Base-by-base conservation (phyloP, 2,888 invertebrate genomes). In the Pardosa pseudoannulata region DNA sequence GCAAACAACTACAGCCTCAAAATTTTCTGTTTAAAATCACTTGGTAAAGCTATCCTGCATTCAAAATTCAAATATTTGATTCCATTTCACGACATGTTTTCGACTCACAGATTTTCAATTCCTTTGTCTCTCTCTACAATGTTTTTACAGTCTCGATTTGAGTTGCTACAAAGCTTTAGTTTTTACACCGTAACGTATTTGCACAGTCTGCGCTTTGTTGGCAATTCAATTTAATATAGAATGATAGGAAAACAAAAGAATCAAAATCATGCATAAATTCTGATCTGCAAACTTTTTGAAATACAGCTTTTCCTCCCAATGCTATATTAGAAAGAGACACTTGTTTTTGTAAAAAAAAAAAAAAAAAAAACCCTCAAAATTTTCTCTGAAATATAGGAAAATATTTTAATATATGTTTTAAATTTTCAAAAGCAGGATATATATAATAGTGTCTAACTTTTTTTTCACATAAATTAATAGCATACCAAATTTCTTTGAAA, bases 1-100 rank as follows among this genome's bases (percentile, higher is more conserved):
- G n/a, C n/a, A n/a, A n/a, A n/a, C n/a, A n/a, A n/a, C n/a, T n/a
- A n/a, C n/a, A n/a, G n/a, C n/a, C n/a, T n/a, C n/a, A n/a, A n/a
- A n/a, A n/a, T n/a, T n/a, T n/a, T n/a, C n/a, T n/a, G n/a, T 46
- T 46, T 46, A 11, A 46, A 46, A n/a, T 46, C 41, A 46, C 9
- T 46, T 9, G 13, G 41, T 16, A 46, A 46, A 46, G 23, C n/a
- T 56, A 23, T 56, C 23, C 56, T 23, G 16, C 56, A 56, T 56
- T 56, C 23, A 19, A 56, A 56, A 56, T 56, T 56, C 56, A 56
- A 56, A 56, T 56, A 56, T 56, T 56, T 56, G 56, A 56, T 56
- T 56, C 56, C 19, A 56, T 56, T 56, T 56, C 23, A 16, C 56
- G n/a, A 2, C 1, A 56, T 56, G 23, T 56, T 56, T 56, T 23